Conservation (phyloP, 2,888 invertebrate species). For the Pandemis cinnamomeana region DNA sequence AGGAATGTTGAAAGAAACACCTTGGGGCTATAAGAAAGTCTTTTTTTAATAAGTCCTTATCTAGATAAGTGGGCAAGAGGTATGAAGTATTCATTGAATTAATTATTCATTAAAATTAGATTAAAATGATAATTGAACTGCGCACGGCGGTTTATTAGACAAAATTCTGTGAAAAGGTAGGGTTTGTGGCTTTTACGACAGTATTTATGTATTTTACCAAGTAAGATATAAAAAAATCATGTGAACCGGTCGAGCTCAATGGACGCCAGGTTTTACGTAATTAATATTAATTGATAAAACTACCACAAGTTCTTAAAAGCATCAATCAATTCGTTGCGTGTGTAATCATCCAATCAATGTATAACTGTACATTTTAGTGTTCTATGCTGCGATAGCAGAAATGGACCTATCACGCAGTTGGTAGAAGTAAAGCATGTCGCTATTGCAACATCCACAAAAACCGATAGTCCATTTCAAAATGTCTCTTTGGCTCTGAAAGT, state of each 20-base stretch:
- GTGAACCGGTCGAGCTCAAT: conserved; percentile 14
- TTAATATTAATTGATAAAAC: conserved; percentile 28
- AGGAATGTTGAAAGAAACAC: neutral
- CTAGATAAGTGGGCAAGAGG: neutral
- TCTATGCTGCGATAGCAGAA: conserved; percentile 5
- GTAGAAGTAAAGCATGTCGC: neutral
- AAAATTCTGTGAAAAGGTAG: neutral
- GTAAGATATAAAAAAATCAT: neutral
- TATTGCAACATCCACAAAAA: neutral
- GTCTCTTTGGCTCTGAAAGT: neutral
- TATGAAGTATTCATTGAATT: neutral
- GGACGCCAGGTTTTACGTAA: conserved; percentile 16
- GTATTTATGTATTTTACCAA: neutral
- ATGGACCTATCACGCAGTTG: neutral
- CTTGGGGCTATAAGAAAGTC: neutral
- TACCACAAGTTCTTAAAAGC: conserved; percentile 22
- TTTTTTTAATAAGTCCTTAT: neutral
- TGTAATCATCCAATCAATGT: conserved; percentile 29
- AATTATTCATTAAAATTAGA: neutral
- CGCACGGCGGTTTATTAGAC: neutral
- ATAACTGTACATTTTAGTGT: conserved; percentile 27
- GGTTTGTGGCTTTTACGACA: neutral
- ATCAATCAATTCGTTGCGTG: conserved; percentile 32
- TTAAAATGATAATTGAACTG: neutral
- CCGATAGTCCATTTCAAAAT: neutral